Conservation (phyloP, 2,797 vertebrate species). For the Nyctibius grandis region DNA sequence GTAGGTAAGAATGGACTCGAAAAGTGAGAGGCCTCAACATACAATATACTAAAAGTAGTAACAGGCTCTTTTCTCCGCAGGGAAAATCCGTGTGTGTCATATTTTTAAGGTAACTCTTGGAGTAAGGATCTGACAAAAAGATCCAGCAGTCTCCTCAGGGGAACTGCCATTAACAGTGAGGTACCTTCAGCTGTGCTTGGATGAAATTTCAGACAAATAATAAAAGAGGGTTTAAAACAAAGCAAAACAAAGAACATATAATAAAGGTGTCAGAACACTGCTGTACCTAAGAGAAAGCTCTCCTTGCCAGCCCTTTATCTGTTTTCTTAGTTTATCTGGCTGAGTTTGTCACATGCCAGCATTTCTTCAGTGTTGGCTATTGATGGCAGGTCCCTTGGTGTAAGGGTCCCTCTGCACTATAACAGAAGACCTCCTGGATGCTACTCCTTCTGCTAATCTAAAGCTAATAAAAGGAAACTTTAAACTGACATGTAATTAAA, state of each 20-base stretch:
- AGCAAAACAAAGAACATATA: background rate
- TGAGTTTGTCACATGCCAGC: background rate
- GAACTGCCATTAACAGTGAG: background rate
- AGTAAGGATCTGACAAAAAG: background rate
- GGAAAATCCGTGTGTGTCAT: background rate
- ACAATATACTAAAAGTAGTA: background rate
- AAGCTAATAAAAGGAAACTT: background rate
- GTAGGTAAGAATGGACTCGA: background rate
- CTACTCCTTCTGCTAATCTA: background rate
- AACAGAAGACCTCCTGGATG: background rate
- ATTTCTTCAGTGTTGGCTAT: background rate
- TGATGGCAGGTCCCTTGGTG: background rate
- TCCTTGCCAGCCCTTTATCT: background rate
- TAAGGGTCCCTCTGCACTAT: background rate
- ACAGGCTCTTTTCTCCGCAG: slow-evolving; percentile 24
- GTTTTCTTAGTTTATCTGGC: background rate
- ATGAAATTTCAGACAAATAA: background rate
- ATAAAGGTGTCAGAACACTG: background rate
- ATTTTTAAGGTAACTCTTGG: background rate
- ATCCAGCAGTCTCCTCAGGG: background rate
- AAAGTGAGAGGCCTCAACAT: background rate
- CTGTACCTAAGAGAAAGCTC: background rate
- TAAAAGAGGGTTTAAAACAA: background rate
- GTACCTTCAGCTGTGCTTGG: background rate
- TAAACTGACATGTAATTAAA: background rate